Percentiles rank a stretch among this genome's conserved stretches.
phyloP scores from a whole-genome alignment of 2,888 invertebrate genomes.

The Metellina segmentata region DNA sequence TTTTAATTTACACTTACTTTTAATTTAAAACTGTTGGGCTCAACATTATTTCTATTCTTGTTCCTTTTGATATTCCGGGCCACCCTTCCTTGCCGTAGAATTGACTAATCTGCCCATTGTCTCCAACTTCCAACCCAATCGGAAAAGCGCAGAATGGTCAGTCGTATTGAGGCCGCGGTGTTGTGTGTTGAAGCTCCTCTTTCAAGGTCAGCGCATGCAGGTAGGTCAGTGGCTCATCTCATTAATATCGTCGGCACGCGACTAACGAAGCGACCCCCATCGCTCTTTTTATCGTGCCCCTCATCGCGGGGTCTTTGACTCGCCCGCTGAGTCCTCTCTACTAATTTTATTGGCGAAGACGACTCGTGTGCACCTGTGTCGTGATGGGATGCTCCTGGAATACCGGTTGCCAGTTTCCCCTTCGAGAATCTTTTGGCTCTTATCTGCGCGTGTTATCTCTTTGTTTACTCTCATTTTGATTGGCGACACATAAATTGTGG shows the following conservation, averaged over 20 bases:
- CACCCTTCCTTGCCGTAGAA: no score
- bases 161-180: neutral
- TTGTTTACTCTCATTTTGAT: no score
- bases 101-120: no score
- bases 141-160: neutral
- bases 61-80: no score
- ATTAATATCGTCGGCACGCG: constrained; percentile 29
- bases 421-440: neutral
- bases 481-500: no score
- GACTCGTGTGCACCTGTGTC: no score
- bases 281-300: constrained; percentile 13
- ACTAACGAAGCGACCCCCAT: constrained; percentile 3
- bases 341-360: no score
- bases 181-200: neutral
- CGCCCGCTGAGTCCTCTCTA: no score
- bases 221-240: constrained; percentile 43
- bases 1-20: no score
- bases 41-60: no score
- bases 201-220: neutral
- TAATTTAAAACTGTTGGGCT: no score
- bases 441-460: no score
- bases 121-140: neutral
- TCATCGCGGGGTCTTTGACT: constrained; percentile 36
- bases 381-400: neutral
- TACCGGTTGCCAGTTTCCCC: neutral